Evolutionary conservation across 1,140 invertebrate species (phyloP), one percentile per base, ranked within the genome.

Genomic region (Schlechtendalia chinensis): DNA sequence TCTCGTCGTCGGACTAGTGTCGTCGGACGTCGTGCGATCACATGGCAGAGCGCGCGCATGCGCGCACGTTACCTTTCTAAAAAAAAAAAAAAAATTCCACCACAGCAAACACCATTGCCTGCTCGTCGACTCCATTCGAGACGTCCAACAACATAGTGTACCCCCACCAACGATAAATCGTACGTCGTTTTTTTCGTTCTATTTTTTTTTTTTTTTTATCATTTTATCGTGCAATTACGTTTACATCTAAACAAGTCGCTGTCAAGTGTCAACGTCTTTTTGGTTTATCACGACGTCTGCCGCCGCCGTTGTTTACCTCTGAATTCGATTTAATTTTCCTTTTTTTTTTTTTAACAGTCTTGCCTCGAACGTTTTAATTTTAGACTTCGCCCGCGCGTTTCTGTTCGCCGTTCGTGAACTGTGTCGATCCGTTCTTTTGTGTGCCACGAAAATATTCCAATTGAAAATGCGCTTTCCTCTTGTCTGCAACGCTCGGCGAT

Each of bases 41-140:
- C 14, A 50, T 50, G 14, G 47, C 11, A 45, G 39, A 16, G 59
- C 27, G 16, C 17, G 5, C 8, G 8, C 8, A 17, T 8, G 61
- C 27, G 6, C 17, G 61, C 58, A 59, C 17, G 5, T 11, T 19
- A 32, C 27, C 61, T 63, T 63, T 63, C 61, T 63, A 63, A 63
- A 32, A 63, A 17, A 61, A n/a, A n/a, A n/a, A n/a, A n/a, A n/a
- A n/a, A 63, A 63, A 63, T 63, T 63, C 61, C 61, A 63, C 61
- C 61, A 63, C 24, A 63, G 61, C 27, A 63, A 63, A 63, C 61
- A 63, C 61, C 24, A 61, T 24, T 63, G 61, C 17, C 61, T 29
- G 61, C 61, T 17, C 47, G 32, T 17, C 61, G 17, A 8, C 8
- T 17, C 61, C 29, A 32, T 27, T 16, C 6, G n/a, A n/a, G n/a